A percentile compares a stretch with the other conserved stretches of the same genome.
phyloP scores from a whole-genome alignment of 2,797 vertebrate genomes.

The Lerista edwardsae region DNA sequence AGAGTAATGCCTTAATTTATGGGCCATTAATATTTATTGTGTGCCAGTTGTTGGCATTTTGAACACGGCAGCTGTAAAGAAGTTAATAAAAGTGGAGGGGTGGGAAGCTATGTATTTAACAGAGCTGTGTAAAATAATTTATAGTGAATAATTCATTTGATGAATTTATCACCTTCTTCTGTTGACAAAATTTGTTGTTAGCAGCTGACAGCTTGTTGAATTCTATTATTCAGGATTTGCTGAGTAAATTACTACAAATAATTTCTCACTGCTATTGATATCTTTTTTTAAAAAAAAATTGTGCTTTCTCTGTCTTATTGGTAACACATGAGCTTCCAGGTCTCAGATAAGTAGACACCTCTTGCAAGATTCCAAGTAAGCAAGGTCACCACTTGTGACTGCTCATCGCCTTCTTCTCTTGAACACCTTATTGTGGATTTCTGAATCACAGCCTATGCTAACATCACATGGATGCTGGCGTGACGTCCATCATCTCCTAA shows the following conservation, averaged over 20 bases:
- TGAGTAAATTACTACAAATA: background rate
- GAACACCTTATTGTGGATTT: background rate
- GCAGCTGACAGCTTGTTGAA: background rate
- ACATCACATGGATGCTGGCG: too few species aligned
- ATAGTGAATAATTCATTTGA: constrained; percentile 31
- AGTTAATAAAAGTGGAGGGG: constrained; percentile 33
- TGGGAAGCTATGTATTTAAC: constrained; percentile 36
- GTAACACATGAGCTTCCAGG: background rate
- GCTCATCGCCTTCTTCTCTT: background rate
- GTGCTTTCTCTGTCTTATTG: background rate
- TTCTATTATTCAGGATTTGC: constrained; percentile 18
- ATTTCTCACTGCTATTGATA: background rate
- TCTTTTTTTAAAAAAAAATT: background rate
- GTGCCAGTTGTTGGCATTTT: constrained; percentile 30
- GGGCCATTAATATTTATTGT: constrained; percentile 69
- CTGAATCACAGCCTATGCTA: background rate
- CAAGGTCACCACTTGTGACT: background rate
- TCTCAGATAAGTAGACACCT: background rate
- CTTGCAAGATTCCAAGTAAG: background rate
- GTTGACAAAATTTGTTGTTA: constrained; percentile 23
- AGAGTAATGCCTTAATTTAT: constrained; percentile 70
- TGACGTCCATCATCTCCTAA: too few species aligned
- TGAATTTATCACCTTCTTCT: constrained; percentile 15
- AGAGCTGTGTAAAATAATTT: constrained; percentile 29
- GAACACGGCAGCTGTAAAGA: constrained; percentile 35